Percentiles rank a stretch among this genome's conserved stretches.
phyloP scores from a whole-genome alignment of 2,113 vertebrate species.

The Polypterus senegalus region DNA sequence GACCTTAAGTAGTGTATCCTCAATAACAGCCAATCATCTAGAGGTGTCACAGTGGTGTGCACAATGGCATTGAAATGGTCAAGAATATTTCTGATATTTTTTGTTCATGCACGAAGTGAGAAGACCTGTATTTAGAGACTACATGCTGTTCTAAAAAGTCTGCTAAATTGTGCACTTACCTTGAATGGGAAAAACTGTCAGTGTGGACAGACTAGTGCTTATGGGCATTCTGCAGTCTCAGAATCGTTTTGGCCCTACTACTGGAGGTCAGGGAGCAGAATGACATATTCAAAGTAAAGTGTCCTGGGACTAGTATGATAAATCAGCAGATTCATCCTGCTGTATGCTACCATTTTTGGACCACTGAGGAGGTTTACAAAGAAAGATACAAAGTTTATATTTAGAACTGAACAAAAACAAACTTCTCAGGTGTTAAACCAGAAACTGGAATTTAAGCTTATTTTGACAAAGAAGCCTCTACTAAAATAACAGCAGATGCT shows the following conservation, averaged over 20 bases:
- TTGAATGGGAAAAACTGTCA: too few species aligned
- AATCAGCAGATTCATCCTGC: neutral
- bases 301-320: neutral
- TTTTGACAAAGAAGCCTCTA: neutral
- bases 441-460: neutral
- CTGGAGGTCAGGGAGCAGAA: neutral
- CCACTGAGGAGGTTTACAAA: neutral
- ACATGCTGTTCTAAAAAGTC: too few species aligned
- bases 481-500: neutral
- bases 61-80: neutral
- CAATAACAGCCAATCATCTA: neutral
- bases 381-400: neutral
- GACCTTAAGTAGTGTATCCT: neutral
- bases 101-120: too few species aligned
- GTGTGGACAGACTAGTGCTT: too few species aligned
- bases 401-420: neutral
- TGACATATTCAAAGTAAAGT: neutral
- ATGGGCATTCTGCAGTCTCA: too few species aligned
- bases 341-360: neutral
- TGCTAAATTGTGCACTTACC: too few species aligned
- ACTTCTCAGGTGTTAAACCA: neutral
- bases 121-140: too few species aligned
- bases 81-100: too few species aligned
- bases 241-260: neutral
- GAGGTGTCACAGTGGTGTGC: neutral